Percentiles rank a stretch among this genome's conserved stretches.
phyloP scores from a whole-genome alignment of 2,797 vertebrate species.

The Ispidina picta region DNA sequence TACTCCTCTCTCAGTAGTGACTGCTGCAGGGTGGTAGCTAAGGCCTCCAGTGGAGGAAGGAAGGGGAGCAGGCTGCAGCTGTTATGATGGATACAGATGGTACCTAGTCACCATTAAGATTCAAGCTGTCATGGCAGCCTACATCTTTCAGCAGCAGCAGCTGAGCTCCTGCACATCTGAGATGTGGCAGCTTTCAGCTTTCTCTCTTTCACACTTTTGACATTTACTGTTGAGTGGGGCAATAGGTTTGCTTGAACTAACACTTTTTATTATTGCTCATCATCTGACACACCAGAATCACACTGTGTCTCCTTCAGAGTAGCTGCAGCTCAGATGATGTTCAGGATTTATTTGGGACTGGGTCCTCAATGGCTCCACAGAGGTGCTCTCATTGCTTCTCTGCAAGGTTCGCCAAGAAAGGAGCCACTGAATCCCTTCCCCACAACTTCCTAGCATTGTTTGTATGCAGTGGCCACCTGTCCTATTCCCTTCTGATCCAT shows the following conservation, averaged over 20 bases:
- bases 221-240: background rate
- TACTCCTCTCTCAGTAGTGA: background rate
- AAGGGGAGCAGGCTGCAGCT: background rate
- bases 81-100: background rate
- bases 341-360: background rate
- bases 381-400: background rate
- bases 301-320: background rate
- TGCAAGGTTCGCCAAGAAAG: background rate
- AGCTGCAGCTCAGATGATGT: background rate
- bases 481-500: background rate
- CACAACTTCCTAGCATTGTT: background rate
- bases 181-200: background rate
- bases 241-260: background rate
- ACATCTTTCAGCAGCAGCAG: background rate
- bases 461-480: background rate
- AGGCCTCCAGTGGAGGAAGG: background rate
- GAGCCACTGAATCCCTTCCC: background rate
- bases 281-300: rapidly evolving
- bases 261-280: too few relatives aligned
- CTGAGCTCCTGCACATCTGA: background rate
- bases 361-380: background rate
- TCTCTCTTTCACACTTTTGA: background rate
- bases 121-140: background rate
- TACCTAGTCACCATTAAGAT: background rate
- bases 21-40: background rate